Evolutionary conservation across 1,140 invertebrate species (phyloP), one percentile per base, ranked within the genome.

Genomic region (Hermatobates lingyangjiaoensis): DNA sequence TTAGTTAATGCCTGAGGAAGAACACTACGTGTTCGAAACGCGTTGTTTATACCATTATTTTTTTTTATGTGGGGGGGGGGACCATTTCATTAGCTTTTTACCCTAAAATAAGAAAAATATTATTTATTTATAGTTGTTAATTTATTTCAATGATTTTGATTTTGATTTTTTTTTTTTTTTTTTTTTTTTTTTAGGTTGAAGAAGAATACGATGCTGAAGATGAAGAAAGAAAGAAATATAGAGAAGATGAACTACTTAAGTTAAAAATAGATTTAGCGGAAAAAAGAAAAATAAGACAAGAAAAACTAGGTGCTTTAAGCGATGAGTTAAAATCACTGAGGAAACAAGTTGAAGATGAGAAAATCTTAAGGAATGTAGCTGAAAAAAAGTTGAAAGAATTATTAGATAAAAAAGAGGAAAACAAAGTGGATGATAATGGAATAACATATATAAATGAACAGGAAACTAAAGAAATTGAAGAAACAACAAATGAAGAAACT

Each of bases 271-370:
- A 48, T 18, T 4, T 27, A 48, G 46, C 25, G 15, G 46, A n/a
- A 20, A 30, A 48, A 48, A 30, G 28, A 27, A 26, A 48, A 20
- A 10, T 27, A 27, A 30, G 28, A 27, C 18, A 48, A 24, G 24
- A 48, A 27, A 30, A 48, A 26, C n/a, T 27, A 27, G 20, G 21
- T n/a, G 46, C 25, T 27, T 23, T 27, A 20, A 30, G n/a, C 12
- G 46, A 48, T 18, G 26, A 48, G 27, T 10, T 27, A 15, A 30
- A 48, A 24, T 14, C 15, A 3, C 15, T 27, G n/a, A 21, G 27
- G 21, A 14, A 48, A 25, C 25, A 48, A 48, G n/a, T 27, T 12
- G 23, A 48, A 48, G n/a, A 48, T 27, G 46, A 48, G 27, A 21
- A 20, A 27, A 14, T 18, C 12, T 18, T n/a, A 27, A 30, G 28